These are phyloP conservation scores for Hartigia nigra DNA, from an alignment of 2,888 invertebrate genomes.

Conservation along the genomic window DNA sequence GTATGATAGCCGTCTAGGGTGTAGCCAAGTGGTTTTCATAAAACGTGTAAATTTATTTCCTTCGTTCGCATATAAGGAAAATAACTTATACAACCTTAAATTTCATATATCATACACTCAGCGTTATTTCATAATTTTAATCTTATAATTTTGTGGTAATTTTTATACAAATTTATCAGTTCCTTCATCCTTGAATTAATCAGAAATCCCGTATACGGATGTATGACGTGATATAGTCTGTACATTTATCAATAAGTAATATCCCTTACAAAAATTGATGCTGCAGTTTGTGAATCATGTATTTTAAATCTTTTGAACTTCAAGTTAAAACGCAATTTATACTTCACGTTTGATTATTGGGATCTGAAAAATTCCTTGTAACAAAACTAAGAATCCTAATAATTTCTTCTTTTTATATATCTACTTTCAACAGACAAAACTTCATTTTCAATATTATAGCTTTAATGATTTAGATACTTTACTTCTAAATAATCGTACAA, in stretches of 20 bases:
- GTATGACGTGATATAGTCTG: not conserved
- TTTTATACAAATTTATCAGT: not conserved
- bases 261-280: not conserved
- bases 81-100: not conserved
- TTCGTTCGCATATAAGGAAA: not conserved
- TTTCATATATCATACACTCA: not conserved
- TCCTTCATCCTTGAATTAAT: not conserved
- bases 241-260: not conserved
- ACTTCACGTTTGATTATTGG: not conserved
- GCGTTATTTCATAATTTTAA: no score
- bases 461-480: not conserved
- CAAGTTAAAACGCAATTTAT: not conserved
- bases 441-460: not conserved
- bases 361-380: not conserved
- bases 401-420: not conserved
- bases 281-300: not conserved
- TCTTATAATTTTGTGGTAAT: no score
- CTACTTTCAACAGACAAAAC: no score
- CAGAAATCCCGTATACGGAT: not conserved
- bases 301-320: not conserved
- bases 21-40: not conserved
- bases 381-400: not conserved
- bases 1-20: not conserved
- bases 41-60: not conserved
- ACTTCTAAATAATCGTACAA: not conserved